Evolutionary conservation across 2,888 invertebrate species (phyloP), one percentile per base, ranked within the genome.

Genomic region (Agonopterix alstromeriana): DNA sequence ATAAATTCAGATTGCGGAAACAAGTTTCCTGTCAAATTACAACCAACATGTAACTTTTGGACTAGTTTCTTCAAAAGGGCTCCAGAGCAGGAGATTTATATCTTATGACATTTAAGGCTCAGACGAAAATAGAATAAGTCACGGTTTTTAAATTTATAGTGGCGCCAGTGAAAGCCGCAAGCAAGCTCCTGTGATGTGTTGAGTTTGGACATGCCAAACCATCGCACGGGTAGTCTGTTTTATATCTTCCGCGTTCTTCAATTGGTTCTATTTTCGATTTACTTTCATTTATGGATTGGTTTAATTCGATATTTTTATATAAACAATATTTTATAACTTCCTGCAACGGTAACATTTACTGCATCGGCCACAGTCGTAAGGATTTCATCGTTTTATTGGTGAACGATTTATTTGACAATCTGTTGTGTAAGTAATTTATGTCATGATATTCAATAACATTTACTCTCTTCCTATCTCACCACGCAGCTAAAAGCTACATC

Each of bases 171-270:
- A 48, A n/a, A 50, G 55, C 57, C 50, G 50, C 50, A 45, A 47
- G 50, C 50, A 45, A 47, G 48, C 45, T 52, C 54, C 63, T 70
- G 64, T 62, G 65, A 64, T 65, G 63, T 67, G 69, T 66, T 68
- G 59, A 60, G 58, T 62, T 53, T 55, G 57, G 61, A 55, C 55
- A 53, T 53, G 52, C 55, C 49, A 53, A 58, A 52, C 57, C 51
- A 56, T 53, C 56, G 52, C 55, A 52, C 62, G 35, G 53, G 57
- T 55, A 55, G 62, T 65, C 77, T 77, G 76, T 61, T 81, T 77
- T 73, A 74, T 74, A 65, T 82, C 83, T 82, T 83, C 82, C 83
- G 80, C 75, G 70, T 80, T 76, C 78, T 72, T 68, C 62, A 65
- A 77, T 79, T 75, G 64, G 60, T 62, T 74, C 79, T 82, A 80